These are phyloP conservation scores for Drosophila serrata DNA, from an alignment of 1,140 invertebrate genomes.

Conservation along the genomic window DNA sequence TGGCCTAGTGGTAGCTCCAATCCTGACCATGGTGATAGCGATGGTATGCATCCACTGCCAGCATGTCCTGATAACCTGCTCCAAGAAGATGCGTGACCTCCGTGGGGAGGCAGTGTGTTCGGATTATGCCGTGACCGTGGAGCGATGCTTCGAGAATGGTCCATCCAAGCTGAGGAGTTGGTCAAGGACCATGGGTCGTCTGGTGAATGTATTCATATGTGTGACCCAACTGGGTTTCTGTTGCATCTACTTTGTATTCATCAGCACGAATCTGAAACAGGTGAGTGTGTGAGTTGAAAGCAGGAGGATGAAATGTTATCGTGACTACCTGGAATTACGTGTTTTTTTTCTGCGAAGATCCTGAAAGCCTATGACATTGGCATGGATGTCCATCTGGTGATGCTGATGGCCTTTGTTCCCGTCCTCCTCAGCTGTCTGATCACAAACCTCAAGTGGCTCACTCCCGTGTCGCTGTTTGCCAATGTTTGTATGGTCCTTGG, in stretches of 20 bases:
- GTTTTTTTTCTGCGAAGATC: conserved; percentile 88
- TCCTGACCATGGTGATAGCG: conserved; percentile 89
- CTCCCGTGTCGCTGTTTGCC: conserved; percentile 90
- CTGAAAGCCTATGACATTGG: conserved; percentile 87
- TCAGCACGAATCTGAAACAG: conserved; percentile 92
- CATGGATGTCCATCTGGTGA: conserved; percentile 89
- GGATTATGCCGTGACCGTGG: conserved; percentile 92
- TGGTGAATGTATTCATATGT: conserved; percentile 93
- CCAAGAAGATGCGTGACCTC: conserved; percentile 88
- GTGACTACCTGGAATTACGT: neutral
- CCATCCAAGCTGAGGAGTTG: conserved; percentile 87
- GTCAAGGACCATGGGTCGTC: conserved; percentile 87
- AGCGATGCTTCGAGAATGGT: conserved; percentile 91
- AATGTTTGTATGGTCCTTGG: conserved; percentile 90
- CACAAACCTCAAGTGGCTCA: conserved; percentile 91
- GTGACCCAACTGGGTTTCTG: conserved; percentile 97
- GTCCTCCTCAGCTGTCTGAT: conserved; percentile 91
- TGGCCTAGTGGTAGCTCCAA: conserved; percentile 89
- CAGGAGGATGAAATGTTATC: neutral
- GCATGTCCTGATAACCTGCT: conserved; percentile 90
- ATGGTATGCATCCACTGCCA: conserved; percentile 91
- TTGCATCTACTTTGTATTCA: conserved; percentile 97
- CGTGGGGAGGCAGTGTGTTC: conserved; percentile 86
- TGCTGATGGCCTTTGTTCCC: conserved; percentile 90
- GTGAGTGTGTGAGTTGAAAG: conserved; percentile 86